phyloP scores from a whole-genome alignment of 2,797 vertebrate species.

The Pseudopleuronectes americanus region DNA sequence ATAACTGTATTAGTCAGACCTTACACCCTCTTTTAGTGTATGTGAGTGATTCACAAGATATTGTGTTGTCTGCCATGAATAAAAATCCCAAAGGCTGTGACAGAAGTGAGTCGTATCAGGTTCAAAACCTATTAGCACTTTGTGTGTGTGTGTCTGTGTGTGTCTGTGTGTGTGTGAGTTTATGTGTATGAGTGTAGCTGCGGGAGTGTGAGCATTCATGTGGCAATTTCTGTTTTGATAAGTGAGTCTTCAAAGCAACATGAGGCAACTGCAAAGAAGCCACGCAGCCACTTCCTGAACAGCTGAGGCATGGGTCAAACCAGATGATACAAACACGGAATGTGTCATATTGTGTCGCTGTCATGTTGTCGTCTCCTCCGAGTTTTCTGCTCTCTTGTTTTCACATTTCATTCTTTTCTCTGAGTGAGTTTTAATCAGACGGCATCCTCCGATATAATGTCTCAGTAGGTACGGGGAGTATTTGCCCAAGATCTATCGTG shows the following conservation, averaged over 20 bases:
- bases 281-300: not conserved
- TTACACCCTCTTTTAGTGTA: not conserved
- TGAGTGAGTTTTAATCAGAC: constrained; percentile 72
- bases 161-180: no score
- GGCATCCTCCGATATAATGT: constrained; percentile 71
- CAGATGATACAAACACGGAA: no score
- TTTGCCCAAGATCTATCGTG: constrained; percentile 81
- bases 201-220: no score
- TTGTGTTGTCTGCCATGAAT: constrained; percentile 30
- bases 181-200: no score
- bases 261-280: no score
- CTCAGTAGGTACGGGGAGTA: constrained; percentile 75
- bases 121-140: constrained; percentile 28
- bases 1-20: no score
- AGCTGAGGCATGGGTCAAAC: not conserved
- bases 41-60: constrained; percentile 16
- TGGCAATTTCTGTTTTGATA: no score
- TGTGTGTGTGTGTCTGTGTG: no score
- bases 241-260: no score
- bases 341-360: not conserved
- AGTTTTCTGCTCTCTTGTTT: not conserved
- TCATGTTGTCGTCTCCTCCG: not conserved
- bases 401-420: constrained; percentile 42
- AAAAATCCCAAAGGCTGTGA: constrained; percentile 29
- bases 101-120: constrained; percentile 22